A percentile compares a stretch with the other conserved stretches of the same genome.
Conservation (phyloP, 2,113 vertebrate species). For the Dinomys branickii region DNA sequence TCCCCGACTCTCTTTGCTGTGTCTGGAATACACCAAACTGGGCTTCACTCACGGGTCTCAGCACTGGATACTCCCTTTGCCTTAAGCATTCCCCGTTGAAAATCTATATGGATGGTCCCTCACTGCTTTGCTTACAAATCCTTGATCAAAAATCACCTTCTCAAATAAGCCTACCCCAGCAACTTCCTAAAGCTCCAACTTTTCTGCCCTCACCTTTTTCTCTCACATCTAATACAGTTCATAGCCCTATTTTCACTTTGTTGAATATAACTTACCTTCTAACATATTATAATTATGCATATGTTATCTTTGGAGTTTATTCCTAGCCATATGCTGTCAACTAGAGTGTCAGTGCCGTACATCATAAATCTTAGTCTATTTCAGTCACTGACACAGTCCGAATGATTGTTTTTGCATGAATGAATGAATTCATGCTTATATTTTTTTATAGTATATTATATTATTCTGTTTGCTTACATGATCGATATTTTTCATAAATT, state of each 20-base stretch:
- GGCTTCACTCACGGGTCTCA: neutral
- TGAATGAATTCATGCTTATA: neutral
- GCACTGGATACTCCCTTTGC: neutral
- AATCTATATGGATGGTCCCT: neutral
- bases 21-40: neutral
- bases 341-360: neutral
- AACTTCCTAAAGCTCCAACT: neutral
- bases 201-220: neutral
- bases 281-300: neutral
- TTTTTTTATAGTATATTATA: neutral
- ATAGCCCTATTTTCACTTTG: neutral
- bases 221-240: neutral
- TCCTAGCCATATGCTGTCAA: neutral
- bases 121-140: neutral
- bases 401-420: neutral
- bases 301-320: neutral
- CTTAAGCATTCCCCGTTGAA: neutral
- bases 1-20: neutral
- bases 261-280: neutral
- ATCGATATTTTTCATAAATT: neutral
- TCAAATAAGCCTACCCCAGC: neutral
- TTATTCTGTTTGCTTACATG: neutral
- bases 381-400: neutral
- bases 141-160: neutral
- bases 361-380: neutral